Conservation (phyloP, 2,888 invertebrate species). For the Eupithecia subumbrata region DNA sequence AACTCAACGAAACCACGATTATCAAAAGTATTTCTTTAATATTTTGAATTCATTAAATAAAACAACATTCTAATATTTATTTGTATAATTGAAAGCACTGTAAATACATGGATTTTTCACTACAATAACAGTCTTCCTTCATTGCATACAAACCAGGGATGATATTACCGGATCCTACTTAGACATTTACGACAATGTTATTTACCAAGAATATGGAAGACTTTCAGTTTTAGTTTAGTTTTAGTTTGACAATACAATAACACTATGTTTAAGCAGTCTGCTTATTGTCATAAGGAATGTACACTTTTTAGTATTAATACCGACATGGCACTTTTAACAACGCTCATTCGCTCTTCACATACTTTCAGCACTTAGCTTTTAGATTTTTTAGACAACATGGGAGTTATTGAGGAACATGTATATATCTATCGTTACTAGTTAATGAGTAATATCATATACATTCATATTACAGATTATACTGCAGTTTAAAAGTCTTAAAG, state of each 20-base stretch:
- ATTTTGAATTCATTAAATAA: constrained; percentile 47
- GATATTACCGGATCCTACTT: constrained; percentile 36
- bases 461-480: constrained; percentile 23
- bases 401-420: constrained; percentile 32
- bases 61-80: constrained; percentile 52
- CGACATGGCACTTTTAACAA: constrained; percentile 35
- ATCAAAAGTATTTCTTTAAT: neutral
- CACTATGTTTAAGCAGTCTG: constrained; percentile 28
- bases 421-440: constrained; percentile 22
- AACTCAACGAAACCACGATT: neutral
- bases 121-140: constrained; percentile 64
- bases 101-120: constrained; percentile 55
- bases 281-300: constrained; percentile 36
- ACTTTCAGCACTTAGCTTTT: constrained; percentile 20
- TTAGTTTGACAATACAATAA: constrained; percentile 21
- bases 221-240: constrained; percentile 13
- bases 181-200: neutral
- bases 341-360: constrained; percentile 30
- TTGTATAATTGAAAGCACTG: constrained; percentile 65
- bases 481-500: constrained; percentile 19
- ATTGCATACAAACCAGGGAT: constrained; percentile 55
- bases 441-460: constrained; percentile 24
- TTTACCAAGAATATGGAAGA: constrained; percentile 17
- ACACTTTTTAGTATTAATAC: constrained; percentile 35
- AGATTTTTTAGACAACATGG: constrained; percentile 19